These are phyloP conservation scores for Bembecia ichneumoniformis DNA, from an alignment of 2,888 invertebrate species.

Conservation along the genomic window DNA sequence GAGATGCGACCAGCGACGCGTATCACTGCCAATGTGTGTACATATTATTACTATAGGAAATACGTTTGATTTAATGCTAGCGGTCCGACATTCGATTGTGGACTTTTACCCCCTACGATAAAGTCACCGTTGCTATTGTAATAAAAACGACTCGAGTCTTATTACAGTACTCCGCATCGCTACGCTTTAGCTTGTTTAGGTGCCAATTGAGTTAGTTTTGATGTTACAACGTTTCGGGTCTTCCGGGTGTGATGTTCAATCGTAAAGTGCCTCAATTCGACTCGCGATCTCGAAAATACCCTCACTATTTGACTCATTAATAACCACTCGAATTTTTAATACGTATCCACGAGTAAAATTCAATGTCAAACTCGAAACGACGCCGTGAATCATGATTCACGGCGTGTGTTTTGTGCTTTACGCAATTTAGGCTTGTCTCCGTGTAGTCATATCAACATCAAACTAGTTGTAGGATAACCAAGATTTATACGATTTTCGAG, in stretches of 20 bases:
- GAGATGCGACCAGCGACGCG: constrained; percentile 55
- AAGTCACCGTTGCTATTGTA: no score
- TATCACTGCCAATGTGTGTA: constrained; percentile 65
- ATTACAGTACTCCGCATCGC: constrained; percentile 17
- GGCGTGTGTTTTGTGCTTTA: no score
- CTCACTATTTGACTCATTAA: constrained; percentile 12
- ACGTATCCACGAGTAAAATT: no score
- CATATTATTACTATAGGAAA: constrained; percentile 32
- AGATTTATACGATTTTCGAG: constrained; percentile 35
- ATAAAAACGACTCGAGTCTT: no score
- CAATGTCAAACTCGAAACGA: no score
- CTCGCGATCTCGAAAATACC: constrained; percentile 14
- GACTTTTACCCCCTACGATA: no score
- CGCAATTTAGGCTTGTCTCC: constrained; percentile 8
- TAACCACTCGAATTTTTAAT: no score
- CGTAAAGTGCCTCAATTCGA: constrained; percentile 52
- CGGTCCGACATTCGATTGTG: no score
- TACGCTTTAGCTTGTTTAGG: constrained; percentile 30
- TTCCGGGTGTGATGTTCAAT: constrained; percentile 17
- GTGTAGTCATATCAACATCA: constrained; percentile 54
- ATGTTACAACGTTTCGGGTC: constrained; percentile 8
- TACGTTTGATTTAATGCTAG: neutral
- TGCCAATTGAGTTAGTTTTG: constrained; percentile 8
- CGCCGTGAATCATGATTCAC: no score
- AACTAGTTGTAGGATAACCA: constrained; percentile 30